Evolutionary conservation across 2,888 invertebrate species (phyloP).

Genomic region (Lycaena phlaeas): DNA sequence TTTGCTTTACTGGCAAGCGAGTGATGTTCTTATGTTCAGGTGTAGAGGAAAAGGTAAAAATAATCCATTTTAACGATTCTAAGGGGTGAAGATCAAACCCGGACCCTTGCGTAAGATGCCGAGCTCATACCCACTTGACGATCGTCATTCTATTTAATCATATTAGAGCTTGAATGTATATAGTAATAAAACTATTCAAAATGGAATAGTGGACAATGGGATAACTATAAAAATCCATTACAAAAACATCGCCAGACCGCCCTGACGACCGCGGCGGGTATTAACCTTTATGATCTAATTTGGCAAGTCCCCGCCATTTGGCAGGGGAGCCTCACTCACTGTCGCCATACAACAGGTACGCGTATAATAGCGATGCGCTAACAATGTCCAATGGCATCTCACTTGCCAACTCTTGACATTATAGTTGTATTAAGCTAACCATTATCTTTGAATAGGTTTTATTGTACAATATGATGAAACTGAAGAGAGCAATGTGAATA

Average conservation of each 20-base stretch:
- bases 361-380: neutral
- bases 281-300: slow-evolving; percentile 28
- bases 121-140: too few species aligned
- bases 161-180: too few species aligned
- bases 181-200: neutral
- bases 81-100: too few species aligned
- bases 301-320: slow-evolving; percentile 20
- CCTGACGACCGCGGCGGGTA: slow-evolving; percentile 29
- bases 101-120: too few species aligned
- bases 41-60: too few species aligned
- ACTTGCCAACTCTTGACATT: neutral
- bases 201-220: slow-evolving; percentile 9
- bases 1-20: too few species aligned
- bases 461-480: too few species aligned
- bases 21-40: too few species aligned
- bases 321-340: slow-evolving; percentile 15
- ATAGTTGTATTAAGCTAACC: neutral
- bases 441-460: neutral
- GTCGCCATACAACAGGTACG: slow-evolving; percentile 11
- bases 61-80: too few species aligned
- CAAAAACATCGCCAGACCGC: slow-evolving; percentile 22
- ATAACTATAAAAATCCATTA: slow-evolving; percentile 21
- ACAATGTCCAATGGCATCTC: neutral
- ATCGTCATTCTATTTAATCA: too few species aligned
- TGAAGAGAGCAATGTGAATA: too few species aligned